Conservation (phyloP, 2,113 vertebrate genomes). For the Myiagra hebetior region DNA sequence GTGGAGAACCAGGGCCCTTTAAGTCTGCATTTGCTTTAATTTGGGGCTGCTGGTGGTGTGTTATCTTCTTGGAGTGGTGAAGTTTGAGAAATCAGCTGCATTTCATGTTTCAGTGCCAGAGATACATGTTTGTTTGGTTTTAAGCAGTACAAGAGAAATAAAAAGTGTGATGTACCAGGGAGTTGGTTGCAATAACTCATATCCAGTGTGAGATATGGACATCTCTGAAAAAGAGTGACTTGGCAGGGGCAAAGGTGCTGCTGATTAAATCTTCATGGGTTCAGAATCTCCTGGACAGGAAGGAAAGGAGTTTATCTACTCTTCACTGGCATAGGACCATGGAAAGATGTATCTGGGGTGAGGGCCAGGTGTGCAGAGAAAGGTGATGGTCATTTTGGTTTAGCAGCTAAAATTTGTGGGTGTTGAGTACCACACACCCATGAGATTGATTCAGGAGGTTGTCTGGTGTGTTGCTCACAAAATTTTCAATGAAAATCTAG, state of each 20-base stretch:
- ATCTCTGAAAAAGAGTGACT: background rate
- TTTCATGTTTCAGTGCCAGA: background rate
- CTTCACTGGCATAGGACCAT: accelerated
- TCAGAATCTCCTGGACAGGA: background rate
- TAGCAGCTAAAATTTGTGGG: background rate
- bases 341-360: background rate
- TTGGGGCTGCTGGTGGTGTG: background rate
- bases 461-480: background rate
- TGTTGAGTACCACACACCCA: background rate
- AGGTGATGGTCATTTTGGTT: background rate
- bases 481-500: background rate
- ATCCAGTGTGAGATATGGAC: background rate
- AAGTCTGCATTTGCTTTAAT: background rate
- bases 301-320: background rate
- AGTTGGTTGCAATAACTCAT: background rate
- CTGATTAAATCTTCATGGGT: background rate
- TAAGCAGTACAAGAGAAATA: background rate
- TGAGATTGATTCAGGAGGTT: background rate
- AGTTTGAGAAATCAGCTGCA: background rate
- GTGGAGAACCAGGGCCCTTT: background rate
- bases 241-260: background rate
- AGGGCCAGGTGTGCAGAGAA: background rate
- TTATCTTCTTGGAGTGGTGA: background rate
- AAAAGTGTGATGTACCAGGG: accelerated
- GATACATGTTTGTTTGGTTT: background rate